Evolutionary conservation across 2,113 vertebrate genomes (phyloP).

Genomic region (Sus scrofa): T2T-Sscrofa CM000820.6:101690001-101690500

Average conservation of each 20-base stretch:
- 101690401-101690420: background rate
- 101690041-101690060: background rate
- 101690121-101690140: background rate
- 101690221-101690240: background rate
- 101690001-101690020: background rate
- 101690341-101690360: background rate
- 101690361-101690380: background rate
- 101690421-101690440: background rate
- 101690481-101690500: background rate
- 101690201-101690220: background rate
- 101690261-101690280: background rate
- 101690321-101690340: background rate
- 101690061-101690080: background rate
- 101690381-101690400: background rate
- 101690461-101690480: background rate
- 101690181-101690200: background rate
- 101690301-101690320: background rate
- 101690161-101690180: background rate
- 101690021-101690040: background rate
- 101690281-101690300: background rate
- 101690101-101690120: background rate
- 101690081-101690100: background rate
- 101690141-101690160: background rate
- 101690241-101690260: background rate
- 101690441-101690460: background rate